Percentiles rank a stretch among this genome's conserved stretches.
Evolutionary conservation across 2,797 vertebrate species (phyloP).

Genomic region (Chromobotia macracanthus): DNA sequence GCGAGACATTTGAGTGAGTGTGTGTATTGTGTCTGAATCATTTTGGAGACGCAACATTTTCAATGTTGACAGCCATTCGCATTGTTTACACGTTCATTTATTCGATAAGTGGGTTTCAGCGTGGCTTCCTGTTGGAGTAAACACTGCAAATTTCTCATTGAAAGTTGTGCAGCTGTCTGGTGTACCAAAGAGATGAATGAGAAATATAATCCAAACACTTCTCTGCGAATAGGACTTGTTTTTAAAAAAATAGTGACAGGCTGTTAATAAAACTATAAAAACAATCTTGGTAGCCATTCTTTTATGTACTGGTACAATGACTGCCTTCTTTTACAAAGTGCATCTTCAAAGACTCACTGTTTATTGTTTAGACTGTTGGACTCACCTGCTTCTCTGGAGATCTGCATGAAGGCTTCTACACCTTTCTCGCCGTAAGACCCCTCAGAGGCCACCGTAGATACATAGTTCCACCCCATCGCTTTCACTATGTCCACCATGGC

Average conservation of each 20-base stretch:
- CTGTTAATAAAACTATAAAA: slow-evolving; percentile 5
- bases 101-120: background rate
- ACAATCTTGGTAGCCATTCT: background rate
- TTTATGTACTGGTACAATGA: background rate
- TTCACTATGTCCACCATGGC: slow-evolving; percentile 99
- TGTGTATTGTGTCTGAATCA: slow-evolving; percentile 20
- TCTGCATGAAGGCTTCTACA: slow-evolving; percentile 96
- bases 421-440: slow-evolving; percentile 98
- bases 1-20: slow-evolving; percentile 37
- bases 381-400: slow-evolving; percentile 96
- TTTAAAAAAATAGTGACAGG: slow-evolving; percentile 9
- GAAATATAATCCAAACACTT: slow-evolving; percentile 11
- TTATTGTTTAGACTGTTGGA: background rate
- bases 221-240: background rate
- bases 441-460: slow-evolving; percentile 95
- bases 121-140: background rate
- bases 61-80: slow-evolving; percentile 11
- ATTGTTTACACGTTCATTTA: slow-evolving; percentile 19
- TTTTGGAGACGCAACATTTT: slow-evolving; percentile 33
- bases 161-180: background rate
- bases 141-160: background rate
- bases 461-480: slow-evolving; percentile 95
- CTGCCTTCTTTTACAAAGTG: background rate
- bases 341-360: background rate
- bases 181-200: slow-evolving; percentile 7